A percentile compares a stretch with the other conserved stretches of the same genome.
These are phyloP conservation scores for Drosophila siamana DNA, from an alignment of 2,888 invertebrate genomes.

Conservation along the genomic window DNA sequence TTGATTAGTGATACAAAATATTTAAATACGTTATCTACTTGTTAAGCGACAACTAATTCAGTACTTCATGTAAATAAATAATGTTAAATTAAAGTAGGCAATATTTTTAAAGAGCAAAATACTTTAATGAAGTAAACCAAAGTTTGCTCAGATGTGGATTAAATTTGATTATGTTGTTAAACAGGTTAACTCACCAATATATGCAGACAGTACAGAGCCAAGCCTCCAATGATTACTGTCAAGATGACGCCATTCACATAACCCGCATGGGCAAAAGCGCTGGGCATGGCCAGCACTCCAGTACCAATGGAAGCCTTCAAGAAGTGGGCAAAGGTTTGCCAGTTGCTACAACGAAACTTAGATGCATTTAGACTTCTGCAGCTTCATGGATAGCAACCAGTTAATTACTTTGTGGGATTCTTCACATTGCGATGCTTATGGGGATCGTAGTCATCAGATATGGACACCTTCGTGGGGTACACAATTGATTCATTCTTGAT, in stretches of 20 bases:
- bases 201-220: slow-evolving; percentile 98
- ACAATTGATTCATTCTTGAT: slow-evolving; percentile 45
- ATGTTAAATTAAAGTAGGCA: too few species aligned
- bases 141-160: not conserved
- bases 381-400: too few species aligned
- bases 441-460: slow-evolving; percentile 89
- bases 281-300: slow-evolving; percentile 98
- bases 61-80: not conserved
- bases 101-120: too few species aligned
- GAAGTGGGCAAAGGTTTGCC: slow-evolving; percentile 95
- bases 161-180: not conserved
- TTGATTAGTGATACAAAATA: not conserved
- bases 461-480: slow-evolving; percentile 29
- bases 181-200: slow-evolving; percentile 89
- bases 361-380: not conserved
- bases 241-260: slow-evolving; percentile 94
- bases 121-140: too few species aligned
- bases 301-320: slow-evolving; percentile 98
- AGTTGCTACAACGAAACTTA: slow-evolving; percentile 88
- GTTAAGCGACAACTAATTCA: not conserved
- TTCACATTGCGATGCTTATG: slow-evolving; percentile 91
- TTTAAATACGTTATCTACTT: not conserved
- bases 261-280: slow-evolving; percentile 94
- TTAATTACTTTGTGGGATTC: slow-evolving; percentile 90
- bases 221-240: slow-evolving; percentile 93